Evolutionary conservation across 2,888 invertebrate genomes (phyloP).

Genomic region (Blastobasis adustella): DNA sequence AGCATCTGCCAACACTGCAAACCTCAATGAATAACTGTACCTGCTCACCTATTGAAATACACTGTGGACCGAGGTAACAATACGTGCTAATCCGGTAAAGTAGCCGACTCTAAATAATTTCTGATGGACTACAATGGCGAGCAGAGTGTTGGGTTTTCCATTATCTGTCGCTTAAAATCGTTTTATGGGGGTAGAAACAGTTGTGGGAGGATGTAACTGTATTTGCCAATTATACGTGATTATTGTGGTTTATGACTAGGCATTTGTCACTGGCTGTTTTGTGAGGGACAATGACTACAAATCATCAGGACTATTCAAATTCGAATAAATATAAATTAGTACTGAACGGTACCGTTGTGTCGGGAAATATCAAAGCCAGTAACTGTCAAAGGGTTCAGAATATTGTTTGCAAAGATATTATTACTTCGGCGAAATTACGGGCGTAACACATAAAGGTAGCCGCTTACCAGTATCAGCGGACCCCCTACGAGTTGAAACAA

Average conservation of each 20-base stretch:
- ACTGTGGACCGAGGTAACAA: constrained; percentile 50
- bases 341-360: too few relatives aligned
- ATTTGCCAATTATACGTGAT: too few relatives aligned
- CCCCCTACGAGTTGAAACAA: too few relatives aligned
- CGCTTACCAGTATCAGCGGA: too few relatives aligned
- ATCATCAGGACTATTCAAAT: too few relatives aligned
- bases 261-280: constrained; percentile 27
- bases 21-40: constrained; percentile 69
- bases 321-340: too few relatives aligned
- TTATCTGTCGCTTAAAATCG: constrained; percentile 46
- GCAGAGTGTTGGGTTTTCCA: constrained; percentile 45
- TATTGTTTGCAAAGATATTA: too few relatives aligned
- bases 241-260: too few relatives aligned
- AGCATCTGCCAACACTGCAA: constrained; percentile 47
- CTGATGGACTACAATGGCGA: constrained; percentile 51
- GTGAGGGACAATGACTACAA: constrained; percentile 6
- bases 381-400: too few relatives aligned
- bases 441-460: too few relatives aligned
- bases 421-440: too few relatives aligned
- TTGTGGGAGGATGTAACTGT: neutral
- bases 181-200: constrained; percentile 19
- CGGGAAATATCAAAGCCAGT: too few relatives aligned
- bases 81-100: constrained; percentile 68
- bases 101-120: constrained; percentile 58
- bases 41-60: constrained; percentile 45